Evolutionary conservation across 2,797 vertebrate genomes (phyloP).

Genomic region (Eutrigla gurnardus): DNA sequence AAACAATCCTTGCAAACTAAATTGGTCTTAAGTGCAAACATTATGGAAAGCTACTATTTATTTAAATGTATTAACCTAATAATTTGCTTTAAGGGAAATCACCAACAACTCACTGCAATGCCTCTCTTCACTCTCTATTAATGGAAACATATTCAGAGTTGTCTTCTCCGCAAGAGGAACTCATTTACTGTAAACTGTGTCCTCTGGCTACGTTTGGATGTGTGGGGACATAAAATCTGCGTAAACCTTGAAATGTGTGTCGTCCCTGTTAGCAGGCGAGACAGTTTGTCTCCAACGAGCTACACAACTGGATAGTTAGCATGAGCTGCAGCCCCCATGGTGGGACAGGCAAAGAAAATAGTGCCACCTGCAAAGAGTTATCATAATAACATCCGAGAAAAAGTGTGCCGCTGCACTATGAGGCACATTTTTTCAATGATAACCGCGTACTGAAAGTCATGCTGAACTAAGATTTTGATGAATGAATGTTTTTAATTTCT

Average conservation of each 20-base stretch:
- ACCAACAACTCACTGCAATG: background rate
- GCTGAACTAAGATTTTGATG: background rate
- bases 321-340: conserved; percentile 1
- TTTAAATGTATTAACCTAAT: background rate
- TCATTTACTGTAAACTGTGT: conserved; percentile 6
- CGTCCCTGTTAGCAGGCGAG: conserved; percentile 11
- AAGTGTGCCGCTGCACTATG: background rate
- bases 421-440: background rate
- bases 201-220: conserved; percentile 12
- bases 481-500: background rate
- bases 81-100: background rate
- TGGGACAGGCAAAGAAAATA: background rate
- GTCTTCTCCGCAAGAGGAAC: background rate
- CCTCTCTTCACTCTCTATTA: background rate
- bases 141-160: background rate
- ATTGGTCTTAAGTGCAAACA: background rate
- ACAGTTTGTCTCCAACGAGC: conserved; percentile 5
- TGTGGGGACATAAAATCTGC: background rate
- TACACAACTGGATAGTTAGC: background rate
- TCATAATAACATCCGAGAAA: background rate
- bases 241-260: conserved; percentile 14
- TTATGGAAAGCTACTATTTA: background rate
- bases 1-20: background rate
- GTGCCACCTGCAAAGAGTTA: background rate
- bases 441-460: conserved; percentile 8